Evolutionary conservation across 2,888 invertebrate genomes (phyloP).

Genomic region (Ceraclea dissimilis): DNA sequence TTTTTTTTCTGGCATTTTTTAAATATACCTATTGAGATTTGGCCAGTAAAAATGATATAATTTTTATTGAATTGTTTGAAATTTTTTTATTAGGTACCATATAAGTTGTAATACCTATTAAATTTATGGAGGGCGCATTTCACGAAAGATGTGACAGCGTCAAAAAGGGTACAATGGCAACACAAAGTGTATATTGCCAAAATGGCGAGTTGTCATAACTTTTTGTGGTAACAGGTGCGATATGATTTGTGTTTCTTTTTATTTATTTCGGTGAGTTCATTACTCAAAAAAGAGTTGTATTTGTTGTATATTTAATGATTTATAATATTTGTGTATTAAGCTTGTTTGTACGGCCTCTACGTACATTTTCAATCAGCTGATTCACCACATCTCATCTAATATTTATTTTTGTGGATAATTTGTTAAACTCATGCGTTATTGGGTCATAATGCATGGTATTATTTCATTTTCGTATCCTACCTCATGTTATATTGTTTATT

Average conservation of each 20-base stretch:
- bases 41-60: too few relatives aligned
- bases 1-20: too few relatives aligned
- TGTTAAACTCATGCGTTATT: not conserved
- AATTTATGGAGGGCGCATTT: too few relatives aligned
- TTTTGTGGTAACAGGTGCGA: conserved; percentile 22
- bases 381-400: not conserved
- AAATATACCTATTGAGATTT: too few relatives aligned
- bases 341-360: not conserved
- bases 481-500: not conserved
- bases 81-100: too few relatives aligned
- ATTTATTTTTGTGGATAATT: conserved; percentile 1
- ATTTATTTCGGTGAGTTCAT: conserved; percentile 15
- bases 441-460: too few relatives aligned
- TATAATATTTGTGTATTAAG: not conserved
- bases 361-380: conserved; percentile 18
- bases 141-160: too few relatives aligned
- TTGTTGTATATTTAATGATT: not conserved
- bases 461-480: too few relatives aligned
- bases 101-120: too few relatives aligned
- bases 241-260: conserved; percentile 18
- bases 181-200: conserved; percentile 10
- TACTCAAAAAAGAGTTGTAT: not conserved
- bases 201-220: conserved; percentile 23
- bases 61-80: too few relatives aligned
- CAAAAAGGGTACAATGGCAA: too few relatives aligned